Percentiles rank a stretch among this genome's conserved stretches.
Conservation (phyloP, 2,797 vertebrate genomes). For the Lithobates sylvaticus region DNA sequence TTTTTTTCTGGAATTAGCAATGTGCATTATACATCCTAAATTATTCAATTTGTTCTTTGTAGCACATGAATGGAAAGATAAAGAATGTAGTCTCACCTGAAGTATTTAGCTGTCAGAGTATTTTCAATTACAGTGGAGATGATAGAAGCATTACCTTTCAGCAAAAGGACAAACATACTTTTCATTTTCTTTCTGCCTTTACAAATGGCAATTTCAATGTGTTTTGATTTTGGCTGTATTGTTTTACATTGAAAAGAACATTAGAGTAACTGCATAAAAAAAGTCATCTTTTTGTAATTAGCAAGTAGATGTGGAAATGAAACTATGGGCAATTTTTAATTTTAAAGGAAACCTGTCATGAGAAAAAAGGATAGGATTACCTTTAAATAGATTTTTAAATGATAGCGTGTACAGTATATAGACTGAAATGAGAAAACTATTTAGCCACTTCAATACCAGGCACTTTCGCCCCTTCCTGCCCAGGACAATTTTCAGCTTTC, state of each 20-base stretch:
- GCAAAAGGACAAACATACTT: conserved; percentile 39
- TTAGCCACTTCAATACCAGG: too few relatives aligned
- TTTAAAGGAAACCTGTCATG: neutral
- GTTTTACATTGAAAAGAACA: conserved; percentile 1
- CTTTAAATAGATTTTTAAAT: too few relatives aligned
- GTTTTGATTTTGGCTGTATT: conserved; percentile 11
- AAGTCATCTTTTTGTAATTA: conserved; percentile 3
- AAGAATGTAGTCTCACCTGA: conserved; percentile 26
- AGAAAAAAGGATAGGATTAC: neutral
- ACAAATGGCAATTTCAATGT: conserved; percentile 20
- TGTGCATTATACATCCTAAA: conserved; percentile 10
- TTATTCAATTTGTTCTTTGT: conserved; percentile 36
- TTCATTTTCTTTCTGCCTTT: conserved; percentile 12
- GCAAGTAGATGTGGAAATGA: neutral
- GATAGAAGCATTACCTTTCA: conserved; percentile 32
- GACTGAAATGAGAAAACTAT: too few relatives aligned
- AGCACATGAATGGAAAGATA: conserved; percentile 12
- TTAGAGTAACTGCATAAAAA: neutral
- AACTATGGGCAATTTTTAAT: too few relatives aligned
- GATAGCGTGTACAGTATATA: too few relatives aligned
- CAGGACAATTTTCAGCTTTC: too few relatives aligned
- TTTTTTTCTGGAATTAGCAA: conserved; percentile 7
- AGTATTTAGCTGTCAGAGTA: conserved; percentile 37
- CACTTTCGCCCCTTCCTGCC: too few relatives aligned
- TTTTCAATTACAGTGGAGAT: conserved; percentile 43